Conservation (phyloP, 2,113 vertebrate species). For the Charadrius vociferus region DNA sequence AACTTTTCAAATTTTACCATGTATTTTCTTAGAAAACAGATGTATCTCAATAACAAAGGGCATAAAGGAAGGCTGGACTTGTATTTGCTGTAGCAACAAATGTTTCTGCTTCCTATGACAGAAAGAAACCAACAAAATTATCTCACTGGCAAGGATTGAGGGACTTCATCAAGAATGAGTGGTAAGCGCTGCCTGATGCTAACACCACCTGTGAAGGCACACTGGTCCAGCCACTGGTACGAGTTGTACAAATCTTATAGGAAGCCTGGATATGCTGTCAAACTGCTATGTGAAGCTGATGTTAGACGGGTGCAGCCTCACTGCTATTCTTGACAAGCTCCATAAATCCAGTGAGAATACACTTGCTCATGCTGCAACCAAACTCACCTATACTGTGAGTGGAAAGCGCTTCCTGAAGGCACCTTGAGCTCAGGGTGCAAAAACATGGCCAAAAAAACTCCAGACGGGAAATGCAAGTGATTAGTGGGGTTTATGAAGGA, state of each 20-base stretch:
- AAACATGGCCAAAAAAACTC: not conserved
- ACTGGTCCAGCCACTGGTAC: not conserved
- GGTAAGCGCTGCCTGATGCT: not conserved
- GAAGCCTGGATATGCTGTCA: not conserved
- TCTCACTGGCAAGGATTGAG: not conserved
- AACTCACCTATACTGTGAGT: not conserved
- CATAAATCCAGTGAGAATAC: not conserved
- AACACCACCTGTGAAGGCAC: not conserved
- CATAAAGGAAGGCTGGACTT: not conserved
- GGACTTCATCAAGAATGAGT: not conserved
- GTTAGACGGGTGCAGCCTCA: not conserved
- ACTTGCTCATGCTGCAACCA: not conserved
- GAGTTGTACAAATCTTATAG: not conserved
- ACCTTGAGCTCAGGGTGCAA: not conserved
- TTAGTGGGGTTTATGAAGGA: not conserved
- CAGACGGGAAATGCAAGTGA: not conserved
- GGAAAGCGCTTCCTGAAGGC: not conserved
- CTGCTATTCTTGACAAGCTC: not conserved
- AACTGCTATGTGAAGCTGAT: not conserved
- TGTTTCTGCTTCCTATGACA: not conserved
- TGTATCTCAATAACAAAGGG: fast-evolving
- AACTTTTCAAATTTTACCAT: not conserved
- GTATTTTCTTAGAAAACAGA: not conserved
- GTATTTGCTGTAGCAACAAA: not conserved
- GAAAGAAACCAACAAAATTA: not conserved